Evolutionary conservation across 2,113 vertebrate genomes (phyloP).

Genomic region (Malurus cyaneus): DNA sequence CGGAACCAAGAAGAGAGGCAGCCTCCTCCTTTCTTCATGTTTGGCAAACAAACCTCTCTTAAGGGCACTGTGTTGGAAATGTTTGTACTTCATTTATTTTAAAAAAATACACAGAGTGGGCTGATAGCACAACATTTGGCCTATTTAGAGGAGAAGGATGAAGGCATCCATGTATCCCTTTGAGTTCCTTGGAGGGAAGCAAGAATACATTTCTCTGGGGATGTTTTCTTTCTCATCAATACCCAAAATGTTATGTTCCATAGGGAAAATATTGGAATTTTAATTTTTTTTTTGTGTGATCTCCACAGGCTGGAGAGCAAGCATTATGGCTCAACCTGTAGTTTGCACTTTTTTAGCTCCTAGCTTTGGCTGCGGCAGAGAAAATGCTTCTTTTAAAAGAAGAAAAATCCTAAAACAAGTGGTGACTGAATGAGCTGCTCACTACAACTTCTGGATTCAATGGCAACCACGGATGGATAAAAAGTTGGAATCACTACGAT

Average conservation of each 20-base stretch:
- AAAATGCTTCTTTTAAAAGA: background rate
- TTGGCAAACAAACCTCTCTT: constrained; percentile 53
- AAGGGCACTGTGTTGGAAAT: constrained; percentile 17
- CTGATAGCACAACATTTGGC: background rate
- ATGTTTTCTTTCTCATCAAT: background rate
- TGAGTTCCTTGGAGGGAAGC: background rate
- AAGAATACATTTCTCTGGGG: background rate
- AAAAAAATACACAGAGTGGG: background rate
- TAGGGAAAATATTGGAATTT: background rate
- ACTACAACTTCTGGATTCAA: background rate
- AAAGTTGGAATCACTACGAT: background rate
- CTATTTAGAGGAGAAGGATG: background rate
- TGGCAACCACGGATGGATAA: accelerated
- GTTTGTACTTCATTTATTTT: constrained; percentile 19
- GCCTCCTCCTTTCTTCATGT: constrained; percentile 14
- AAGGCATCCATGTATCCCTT: background rate
- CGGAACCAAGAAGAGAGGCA: constrained; percentile 14
- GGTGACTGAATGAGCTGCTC: background rate
- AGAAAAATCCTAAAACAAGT: background rate
- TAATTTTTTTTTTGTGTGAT: background rate
- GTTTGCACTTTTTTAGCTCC: background rate
- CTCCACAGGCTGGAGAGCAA: background rate
- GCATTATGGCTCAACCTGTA: background rate
- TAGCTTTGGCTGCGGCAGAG: background rate
- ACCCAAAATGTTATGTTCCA: background rate